Evolutionary conservation across 2,888 invertebrate species (phyloP).

Genomic region (Cynaeus angustus): DNA sequence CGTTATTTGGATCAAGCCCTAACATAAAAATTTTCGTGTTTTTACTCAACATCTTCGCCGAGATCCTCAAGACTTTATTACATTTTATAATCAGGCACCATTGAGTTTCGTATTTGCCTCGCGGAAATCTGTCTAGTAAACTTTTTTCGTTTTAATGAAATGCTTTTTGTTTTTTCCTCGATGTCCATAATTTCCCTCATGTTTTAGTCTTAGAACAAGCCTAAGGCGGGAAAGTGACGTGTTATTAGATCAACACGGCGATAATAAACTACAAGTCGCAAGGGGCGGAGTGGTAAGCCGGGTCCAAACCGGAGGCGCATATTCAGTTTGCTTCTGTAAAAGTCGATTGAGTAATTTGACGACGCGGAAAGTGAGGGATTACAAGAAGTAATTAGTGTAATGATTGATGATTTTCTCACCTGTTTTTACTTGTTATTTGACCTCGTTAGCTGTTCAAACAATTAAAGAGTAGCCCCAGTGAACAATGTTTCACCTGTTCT

Average conservation of each 20-base stretch:
- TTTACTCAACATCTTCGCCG: background rate
- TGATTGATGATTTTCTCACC: too few species aligned
- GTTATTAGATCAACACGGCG: conserved; percentile 52
- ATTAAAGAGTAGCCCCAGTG: background rate
- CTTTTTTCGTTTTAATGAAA: conserved; percentile 18
- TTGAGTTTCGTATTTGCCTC: conserved; percentile 9
- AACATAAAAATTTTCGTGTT: background rate
- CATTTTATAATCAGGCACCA: conserved; percentile 4
- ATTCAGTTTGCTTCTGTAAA: conserved; percentile 37
- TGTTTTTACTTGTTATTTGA: too few species aligned
- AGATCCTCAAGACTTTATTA: conserved; percentile 3
- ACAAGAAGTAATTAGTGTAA: too few species aligned
- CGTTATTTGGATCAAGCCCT: background rate
- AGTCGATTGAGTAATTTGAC: conserved; percentile 39
- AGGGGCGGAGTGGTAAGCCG: conserved; percentile 39
- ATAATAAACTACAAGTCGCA: conserved; percentile 52
- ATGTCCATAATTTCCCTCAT: conserved; percentile 27
- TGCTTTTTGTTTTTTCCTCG: background rate
- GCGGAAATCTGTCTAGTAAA: conserved; percentile 3
- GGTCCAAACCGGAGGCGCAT: conserved; percentile 41
- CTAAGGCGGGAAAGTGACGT: conserved; percentile 44
- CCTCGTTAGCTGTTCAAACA: too few species aligned
- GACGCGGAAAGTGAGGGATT: background rate
- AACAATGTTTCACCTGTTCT: conserved; percentile 15
- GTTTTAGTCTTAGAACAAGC: conserved; percentile 29